Evolutionary conservation across 1,140 invertebrate genomes (phyloP).

Genomic region (Zaprionus ghesquierei): DNA sequence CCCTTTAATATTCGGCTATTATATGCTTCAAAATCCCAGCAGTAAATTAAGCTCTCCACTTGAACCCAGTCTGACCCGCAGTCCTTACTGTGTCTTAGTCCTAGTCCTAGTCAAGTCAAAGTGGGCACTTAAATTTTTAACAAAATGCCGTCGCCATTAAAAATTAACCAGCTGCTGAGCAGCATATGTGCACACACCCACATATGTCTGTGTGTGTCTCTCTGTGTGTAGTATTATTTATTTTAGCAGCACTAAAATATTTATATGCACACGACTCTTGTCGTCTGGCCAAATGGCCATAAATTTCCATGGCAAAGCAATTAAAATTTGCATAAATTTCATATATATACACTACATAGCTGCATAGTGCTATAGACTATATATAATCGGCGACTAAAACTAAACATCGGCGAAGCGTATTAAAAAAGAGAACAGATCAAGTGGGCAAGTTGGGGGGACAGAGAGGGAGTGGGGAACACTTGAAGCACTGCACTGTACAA

Average conservation of each 20-base stretch:
- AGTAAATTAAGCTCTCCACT: no score
- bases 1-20: no score
- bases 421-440: neutral
- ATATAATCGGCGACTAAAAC: constrained; percentile 52
- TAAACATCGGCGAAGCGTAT: constrained; percentile 55
- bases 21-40: no score
- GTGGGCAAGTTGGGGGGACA: neutral
- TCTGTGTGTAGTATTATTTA: constrained; percentile 38
- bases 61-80: neutral
- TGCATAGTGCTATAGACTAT: neutral
- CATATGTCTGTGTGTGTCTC: neutral
- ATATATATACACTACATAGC: constrained; percentile 44
- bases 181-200: neutral
- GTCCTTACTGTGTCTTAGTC: neutral
- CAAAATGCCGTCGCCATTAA: neutral
- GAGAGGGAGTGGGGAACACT: constrained; percentile 17
- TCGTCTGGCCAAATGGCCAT: constrained; percentile 24
- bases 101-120: neutral
- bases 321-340: constrained; percentile 78
- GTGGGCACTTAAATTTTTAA: neutral
- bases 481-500: constrained; percentile 26
- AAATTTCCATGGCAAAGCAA: constrained; percentile 66
- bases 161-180: neutral
- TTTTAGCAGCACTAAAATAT: constrained; percentile 53
- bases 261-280: constrained; percentile 43